phyloP scores from a whole-genome alignment of 2,888 invertebrate species.

The Shargacucullia verbasci region DNA sequence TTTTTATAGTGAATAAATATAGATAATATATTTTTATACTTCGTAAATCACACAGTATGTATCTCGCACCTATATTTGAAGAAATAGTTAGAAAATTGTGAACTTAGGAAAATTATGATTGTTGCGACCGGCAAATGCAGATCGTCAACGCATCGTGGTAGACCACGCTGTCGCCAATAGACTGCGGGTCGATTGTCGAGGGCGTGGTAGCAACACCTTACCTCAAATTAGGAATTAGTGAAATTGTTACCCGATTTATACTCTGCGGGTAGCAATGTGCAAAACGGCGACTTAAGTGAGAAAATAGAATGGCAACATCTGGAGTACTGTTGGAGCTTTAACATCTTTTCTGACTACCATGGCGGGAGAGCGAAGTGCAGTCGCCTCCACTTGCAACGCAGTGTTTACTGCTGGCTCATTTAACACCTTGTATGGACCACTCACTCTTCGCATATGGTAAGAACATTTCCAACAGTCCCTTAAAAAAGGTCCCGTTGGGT shows the following conservation, averaged over 20 bases:
- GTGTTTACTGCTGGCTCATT: constrained; percentile 6
- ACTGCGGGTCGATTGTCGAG: no score
- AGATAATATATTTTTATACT: no score
- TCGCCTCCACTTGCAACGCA: neutral
- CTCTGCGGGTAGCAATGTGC: constrained; percentile 1
- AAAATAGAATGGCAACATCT: constrained; percentile 12
- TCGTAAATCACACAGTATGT: no score
- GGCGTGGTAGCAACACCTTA: constrained; percentile 3
- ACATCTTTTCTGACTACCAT: constrained; percentile 24
- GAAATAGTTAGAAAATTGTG: no score
- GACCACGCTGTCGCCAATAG: no score
- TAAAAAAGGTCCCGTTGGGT: constrained; percentile 1
- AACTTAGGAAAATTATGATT: no score
- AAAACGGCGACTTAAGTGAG: constrained; percentile 4
- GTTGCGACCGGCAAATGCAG: no score
- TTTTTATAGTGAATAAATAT: no score
- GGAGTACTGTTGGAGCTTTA: constrained; percentile 9
- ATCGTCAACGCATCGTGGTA: no score
- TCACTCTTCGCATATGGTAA: constrained; percentile 2
- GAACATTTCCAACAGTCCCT: constrained; percentile 11
- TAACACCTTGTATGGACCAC: constrained; percentile 13
- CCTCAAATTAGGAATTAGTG: constrained; percentile 27
- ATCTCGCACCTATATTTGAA: no score
- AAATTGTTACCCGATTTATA: neutral
- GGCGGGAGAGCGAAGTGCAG: constrained; percentile 2